Base-by-base conservation (phyloP, 2,888 invertebrate genomes). In the Steinernema carpocapsae region DNA sequence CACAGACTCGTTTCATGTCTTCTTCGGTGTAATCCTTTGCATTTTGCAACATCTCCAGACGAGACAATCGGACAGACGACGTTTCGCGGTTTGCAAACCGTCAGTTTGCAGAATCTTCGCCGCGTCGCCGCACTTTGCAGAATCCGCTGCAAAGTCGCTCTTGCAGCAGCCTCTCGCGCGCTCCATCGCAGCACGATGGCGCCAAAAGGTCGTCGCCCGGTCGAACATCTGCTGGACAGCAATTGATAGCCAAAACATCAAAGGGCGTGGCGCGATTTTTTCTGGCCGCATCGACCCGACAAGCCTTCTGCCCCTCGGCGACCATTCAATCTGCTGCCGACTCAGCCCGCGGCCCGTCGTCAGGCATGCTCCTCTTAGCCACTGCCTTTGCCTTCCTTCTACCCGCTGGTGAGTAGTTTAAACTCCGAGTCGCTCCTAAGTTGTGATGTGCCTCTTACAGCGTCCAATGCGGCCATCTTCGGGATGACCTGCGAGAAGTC, bases 401-500 rank as follows among this genome's bases (percentile, higher is more conserved):
- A 26, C 56, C 56, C 56, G 26, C 56, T 26, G 56, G 56, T 56
- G 56, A 56, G 56, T 56, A 6, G 26, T n/a, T n/a, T n/a, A n/a
- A n/a, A n/a, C n/a, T 7, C 14, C 43, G 43, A 7, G 10, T 43
- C 43, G 10, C 43, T 43, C 14, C 14, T 12, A 14, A 19, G 51
- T 51, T 6, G n/a, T 19, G 12, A 10, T 6, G 6, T 6, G 12
- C 51, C 19, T 19, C 51, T 51, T 56, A 6, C 56, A 56, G 56
- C 56, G 4, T 56, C 56, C 26, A 24, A 22, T 22, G 26, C 2
- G 12, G 6, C 56, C 37, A n/a, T 70, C 70, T 70, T 70, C 42
- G 70, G 42, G 17, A n/a, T 70, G 42, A 42, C 70, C 70, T 70
- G 70, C 70, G 70, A 70, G 43, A 43, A 70, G 37, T 37, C 70